Evolutionary conservation across 2,113 vertebrate species (phyloP), one percentile per base, ranked within the genome.

Genomic region (Turdus rufiventris): DNA sequence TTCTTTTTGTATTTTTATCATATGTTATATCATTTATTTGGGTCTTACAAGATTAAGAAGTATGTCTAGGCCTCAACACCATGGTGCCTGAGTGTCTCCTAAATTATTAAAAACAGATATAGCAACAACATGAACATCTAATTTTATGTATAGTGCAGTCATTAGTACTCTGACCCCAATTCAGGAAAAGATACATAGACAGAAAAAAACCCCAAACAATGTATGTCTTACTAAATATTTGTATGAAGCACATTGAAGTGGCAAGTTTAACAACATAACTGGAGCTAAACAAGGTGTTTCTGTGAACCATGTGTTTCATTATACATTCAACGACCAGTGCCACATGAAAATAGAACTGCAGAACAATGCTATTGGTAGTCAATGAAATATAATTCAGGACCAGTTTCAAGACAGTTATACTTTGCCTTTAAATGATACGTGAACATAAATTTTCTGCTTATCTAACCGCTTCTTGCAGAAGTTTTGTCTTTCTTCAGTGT

Each of bases 31-130:
- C 58, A 85, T 62, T 66, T 76, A 94, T 76, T 88, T 95, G 40
- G 50, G 63, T 77, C 87, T 94, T 91, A 91, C 51, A 88, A 93
- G 71, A 77, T 90, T 73, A 83, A 60, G 54, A 83, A 94, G 12
- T 82, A 82, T 79, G 63, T 91, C 85, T 89, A 93, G 72, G 47
- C 63, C 71, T 79, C 74, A 88, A 88, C 81, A 88, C 47, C 89
- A 87, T 1, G 47, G 93, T 94, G 91, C 89, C 95, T 70, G 29
- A 66, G 71, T 88, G 94, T 92, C 95, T 97, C 91, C 50, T 84
- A 82, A 95, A 66, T 89, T 91, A 95, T 95, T 94, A 76, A 76
- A 91, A 95, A 29, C 94, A 96, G 66, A 91, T 87, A 93, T 3
- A 89, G 33, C 74, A 70, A 76, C 56, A 89, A 82, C 12, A 73